Conservation (phyloP, 1,140 invertebrate species). For the Homarus americanus region DNA sequence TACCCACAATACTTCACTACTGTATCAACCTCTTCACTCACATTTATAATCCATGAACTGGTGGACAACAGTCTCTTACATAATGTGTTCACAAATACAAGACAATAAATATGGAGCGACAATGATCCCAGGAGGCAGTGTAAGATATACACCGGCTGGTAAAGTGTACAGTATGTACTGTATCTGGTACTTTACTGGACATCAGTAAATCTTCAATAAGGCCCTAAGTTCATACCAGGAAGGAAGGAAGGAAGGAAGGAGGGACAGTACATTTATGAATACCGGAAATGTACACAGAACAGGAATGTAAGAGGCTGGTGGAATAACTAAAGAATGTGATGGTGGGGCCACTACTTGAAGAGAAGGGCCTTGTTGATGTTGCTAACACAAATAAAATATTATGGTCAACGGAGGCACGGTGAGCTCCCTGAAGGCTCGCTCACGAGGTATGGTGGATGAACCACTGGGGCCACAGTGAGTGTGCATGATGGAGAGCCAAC, state of each 20-base stretch:
- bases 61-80: background rate
- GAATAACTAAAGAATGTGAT: conserved; percentile 1
- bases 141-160: background rate
- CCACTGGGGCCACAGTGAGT: conserved; percentile 1
- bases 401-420: background rate
- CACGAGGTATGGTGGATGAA: conserved; percentile 22
- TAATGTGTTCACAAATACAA: background rate
- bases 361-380: background rate
- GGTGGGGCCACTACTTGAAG: background rate
- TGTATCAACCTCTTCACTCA: background rate
- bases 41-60: background rate
- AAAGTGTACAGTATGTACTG: too few species aligned
- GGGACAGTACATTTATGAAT: conserved; percentile 18
- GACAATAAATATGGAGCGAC: background rate
- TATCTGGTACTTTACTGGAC: background rate
- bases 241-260: too few species aligned
- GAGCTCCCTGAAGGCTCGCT: background rate
- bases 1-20: background rate
- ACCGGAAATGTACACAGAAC: conserved; percentile 32
- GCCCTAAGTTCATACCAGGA: background rate
- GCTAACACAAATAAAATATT: background rate
- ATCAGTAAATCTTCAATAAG: conserved; percentile 1
- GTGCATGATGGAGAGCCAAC: conserved; percentile 8
- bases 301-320: conserved; percentile 54
- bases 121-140: background rate